Percentiles rank a stretch among this genome's conserved stretches.
Evolutionary conservation across 2,113 vertebrate genomes (phyloP).

Genomic region (Myxocyprinus asiaticus): DNA sequence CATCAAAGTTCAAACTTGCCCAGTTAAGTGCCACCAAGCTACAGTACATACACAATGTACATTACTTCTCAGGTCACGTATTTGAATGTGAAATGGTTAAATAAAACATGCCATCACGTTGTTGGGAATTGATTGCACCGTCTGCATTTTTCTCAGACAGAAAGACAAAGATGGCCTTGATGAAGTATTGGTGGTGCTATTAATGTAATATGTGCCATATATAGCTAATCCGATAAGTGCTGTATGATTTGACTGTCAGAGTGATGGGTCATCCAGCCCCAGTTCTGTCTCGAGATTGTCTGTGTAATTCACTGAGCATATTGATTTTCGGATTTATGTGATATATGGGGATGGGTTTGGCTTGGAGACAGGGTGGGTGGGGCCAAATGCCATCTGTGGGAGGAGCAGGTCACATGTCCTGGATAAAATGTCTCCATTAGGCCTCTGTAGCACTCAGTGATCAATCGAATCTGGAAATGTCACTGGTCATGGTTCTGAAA

Average conservation of each 20-base stretch:
- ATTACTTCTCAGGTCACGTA: too few species aligned
- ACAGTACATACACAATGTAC: too few species aligned
- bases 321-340: constrained; percentile 70
- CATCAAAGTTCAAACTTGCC: too few species aligned
- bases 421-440: constrained; percentile 54
- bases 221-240: constrained; percentile 65
- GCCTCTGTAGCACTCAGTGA: constrained; percentile 49
- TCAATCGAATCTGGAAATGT: constrained; percentile 55
- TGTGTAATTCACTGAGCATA: constrained; percentile 67
- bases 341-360: constrained; percentile 63
- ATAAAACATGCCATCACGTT: too few species aligned
- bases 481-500: constrained; percentile 50
- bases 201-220: constrained; percentile 66
- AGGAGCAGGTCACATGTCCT: constrained; percentile 51
- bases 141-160: background rate
- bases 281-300: constrained; percentile 52
- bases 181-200: constrained; percentile 66
- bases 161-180: constrained; percentile 42
- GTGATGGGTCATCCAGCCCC: constrained; percentile 62
- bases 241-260: constrained; percentile 69
- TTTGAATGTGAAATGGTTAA: too few species aligned
- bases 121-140: too few species aligned
- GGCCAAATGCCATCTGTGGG: constrained; percentile 42
- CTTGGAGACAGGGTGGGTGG: constrained; percentile 52
- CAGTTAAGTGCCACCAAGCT: too few species aligned